These are phyloP conservation scores for Chascanopsetta lugubris DNA, from an alignment of 2,113 vertebrate species.

Conservation along the genomic window DNA sequence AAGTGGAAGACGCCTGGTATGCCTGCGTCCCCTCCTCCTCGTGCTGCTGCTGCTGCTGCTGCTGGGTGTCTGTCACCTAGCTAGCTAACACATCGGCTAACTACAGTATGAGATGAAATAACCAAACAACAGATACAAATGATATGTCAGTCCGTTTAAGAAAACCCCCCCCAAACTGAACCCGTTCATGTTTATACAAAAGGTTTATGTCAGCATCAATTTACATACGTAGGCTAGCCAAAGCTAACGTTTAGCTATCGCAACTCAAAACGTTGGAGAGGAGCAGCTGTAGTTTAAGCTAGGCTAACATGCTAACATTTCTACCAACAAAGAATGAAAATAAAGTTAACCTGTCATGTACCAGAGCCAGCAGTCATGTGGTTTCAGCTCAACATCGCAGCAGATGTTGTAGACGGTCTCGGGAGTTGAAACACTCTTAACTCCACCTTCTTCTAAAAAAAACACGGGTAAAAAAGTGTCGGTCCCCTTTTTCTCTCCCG, in stretches of 20 bases:
- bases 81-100: constrained; percentile 40
- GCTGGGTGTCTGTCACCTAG: neutral
- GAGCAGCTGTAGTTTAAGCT: constrained; percentile 24
- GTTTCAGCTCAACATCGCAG: constrained; percentile 68
- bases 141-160: neutral
- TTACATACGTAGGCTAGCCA: constrained; percentile 6
- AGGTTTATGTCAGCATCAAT: neutral
- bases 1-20: constrained; percentile 16
- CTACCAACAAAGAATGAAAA: neutral
- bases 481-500: constrained; percentile 3
- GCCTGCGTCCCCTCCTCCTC: neutral
- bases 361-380: constrained; percentile 22
- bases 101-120: constrained; percentile 32
- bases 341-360: constrained; percentile 56
- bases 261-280: constrained; percentile 9
- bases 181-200: too few species aligned
- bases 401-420: constrained; percentile 23
- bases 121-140: neutral
- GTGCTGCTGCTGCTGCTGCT: neutral
- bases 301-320: neutral
- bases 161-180: too few species aligned
- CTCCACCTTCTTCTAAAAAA: constrained; percentile 28
- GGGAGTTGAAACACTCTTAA: constrained; percentile 27
- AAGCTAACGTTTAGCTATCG: constrained; percentile 29
- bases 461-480: constrained; percentile 14